These are phyloP conservation scores for Plutomurus gul DNA, from an alignment of 1,140 invertebrate species.

Conservation along the genomic window DNA sequence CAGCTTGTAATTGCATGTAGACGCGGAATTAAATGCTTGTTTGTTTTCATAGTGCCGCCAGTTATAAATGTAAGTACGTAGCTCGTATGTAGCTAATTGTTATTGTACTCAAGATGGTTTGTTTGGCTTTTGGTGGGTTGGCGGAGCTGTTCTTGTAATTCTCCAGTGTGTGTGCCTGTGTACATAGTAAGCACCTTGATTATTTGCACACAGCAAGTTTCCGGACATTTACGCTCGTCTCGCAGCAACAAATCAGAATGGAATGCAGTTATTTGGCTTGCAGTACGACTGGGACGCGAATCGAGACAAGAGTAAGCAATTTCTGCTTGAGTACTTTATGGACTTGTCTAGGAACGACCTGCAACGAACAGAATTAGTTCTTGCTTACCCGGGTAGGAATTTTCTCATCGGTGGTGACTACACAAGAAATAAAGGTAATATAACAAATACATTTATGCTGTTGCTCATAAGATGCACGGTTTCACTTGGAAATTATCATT, in stretches of 20 bases:
- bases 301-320: slow-evolving; percentile 38
- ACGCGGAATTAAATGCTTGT: not conserved
- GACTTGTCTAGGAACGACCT: slow-evolving; percentile 30
- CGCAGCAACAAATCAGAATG: slow-evolving; percentile 36
- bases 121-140: not conserved
- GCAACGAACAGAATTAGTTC: slow-evolving; percentile 17
- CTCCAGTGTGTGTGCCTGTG: not conserved
- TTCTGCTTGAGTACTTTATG: slow-evolving; percentile 32
- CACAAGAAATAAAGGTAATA: slow-evolving; percentile 2
- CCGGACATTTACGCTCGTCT: slow-evolving; percentile 44
- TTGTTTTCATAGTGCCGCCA: no score
- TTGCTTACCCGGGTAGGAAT: slow-evolving; percentile 13
- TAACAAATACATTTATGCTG: not conserved
- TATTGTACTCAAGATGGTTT: slow-evolving; percentile 3
- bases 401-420: slow-evolving; percentile 38
- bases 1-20: not conserved
- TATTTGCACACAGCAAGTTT: slow-evolving; percentile 43
- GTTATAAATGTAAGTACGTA: no score
- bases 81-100: not conserved
- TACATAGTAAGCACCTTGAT: not conserved
- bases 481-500: not conserved
- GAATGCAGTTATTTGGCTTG: slow-evolving; percentile 34
- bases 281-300: slow-evolving; percentile 49
- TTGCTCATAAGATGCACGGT: not conserved
- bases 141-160: not conserved